These are phyloP conservation scores for Acanthornis magna DNA, from an alignment of 2,797 vertebrate species.

Conservation along the genomic window DNA sequence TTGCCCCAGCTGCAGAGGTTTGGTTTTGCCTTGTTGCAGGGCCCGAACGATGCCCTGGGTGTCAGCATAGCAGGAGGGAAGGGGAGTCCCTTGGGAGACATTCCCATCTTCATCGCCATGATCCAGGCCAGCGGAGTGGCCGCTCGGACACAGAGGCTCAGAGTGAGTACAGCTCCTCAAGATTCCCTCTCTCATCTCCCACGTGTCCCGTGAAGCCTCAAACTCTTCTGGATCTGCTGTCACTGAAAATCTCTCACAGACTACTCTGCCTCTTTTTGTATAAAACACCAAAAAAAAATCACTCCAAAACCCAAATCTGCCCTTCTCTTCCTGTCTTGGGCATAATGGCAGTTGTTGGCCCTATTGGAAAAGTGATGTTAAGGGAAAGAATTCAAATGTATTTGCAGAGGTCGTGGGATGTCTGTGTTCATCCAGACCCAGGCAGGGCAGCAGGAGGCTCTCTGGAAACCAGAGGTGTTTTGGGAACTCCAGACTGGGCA, in stretches of 20 bases:
- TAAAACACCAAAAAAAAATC: not conserved
- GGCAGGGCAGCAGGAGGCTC: not conserved
- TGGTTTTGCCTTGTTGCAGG: conserved; percentile 72
- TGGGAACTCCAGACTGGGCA: not conserved
- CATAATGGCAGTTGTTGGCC: not conserved
- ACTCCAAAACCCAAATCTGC: not conserved
- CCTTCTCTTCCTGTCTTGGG: not conserved
- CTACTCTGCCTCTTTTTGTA: not conserved
- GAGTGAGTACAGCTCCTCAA: conserved; percentile 69
- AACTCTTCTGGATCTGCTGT: not conserved
- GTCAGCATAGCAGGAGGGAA: conserved; percentile 94
- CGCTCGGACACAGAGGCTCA: conserved; percentile 87
- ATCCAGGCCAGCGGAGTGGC: conserved; percentile 93
- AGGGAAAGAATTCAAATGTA: not conserved
- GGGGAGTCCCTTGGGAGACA: conserved; percentile 91
- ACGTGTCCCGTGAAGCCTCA: not conserved
- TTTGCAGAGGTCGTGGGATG: not conserved
- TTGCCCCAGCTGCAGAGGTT: not conserved
- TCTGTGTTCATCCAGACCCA: not conserved
- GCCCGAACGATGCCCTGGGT: conserved; percentile 86
- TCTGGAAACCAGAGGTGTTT: not conserved
- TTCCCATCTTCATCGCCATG: conserved; percentile 96
- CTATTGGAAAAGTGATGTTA: not conserved
- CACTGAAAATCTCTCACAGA: not conserved
- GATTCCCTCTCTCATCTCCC: not conserved